These are phyloP conservation scores for Pachydiplax longipennis DNA, from an alignment of 2,888 invertebrate genomes.

Conservation along the genomic window DNA sequence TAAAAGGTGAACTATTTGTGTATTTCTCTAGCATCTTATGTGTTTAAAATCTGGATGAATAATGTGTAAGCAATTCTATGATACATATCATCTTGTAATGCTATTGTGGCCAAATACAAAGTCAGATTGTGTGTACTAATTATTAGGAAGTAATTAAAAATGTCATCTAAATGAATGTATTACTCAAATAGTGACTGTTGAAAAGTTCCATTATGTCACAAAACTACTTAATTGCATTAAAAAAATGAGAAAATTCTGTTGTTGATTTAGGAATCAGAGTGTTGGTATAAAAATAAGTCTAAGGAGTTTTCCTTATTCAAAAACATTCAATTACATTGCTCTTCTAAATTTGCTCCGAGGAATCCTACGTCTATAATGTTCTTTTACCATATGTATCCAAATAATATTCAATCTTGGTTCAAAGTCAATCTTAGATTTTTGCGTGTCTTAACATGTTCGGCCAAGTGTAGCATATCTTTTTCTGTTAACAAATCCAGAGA, in stretches of 20 bases:
- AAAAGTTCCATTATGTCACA: neutral
- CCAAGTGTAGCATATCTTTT: no score
- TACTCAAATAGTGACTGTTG: constrained; percentile 3
- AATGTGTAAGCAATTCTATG: constrained; percentile 18
- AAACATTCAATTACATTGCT: no score
- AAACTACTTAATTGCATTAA: neutral
- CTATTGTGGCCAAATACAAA: constrained; percentile 18
- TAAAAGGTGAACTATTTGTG: neutral
- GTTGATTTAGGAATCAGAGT: neutral
- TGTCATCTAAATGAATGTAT: constrained; percentile 7
- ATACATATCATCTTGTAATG: constrained; percentile 32
- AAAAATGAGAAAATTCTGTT: neutral
- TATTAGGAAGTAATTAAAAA: neutral
- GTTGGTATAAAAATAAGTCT: no score
- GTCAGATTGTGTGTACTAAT: constrained; percentile 3
- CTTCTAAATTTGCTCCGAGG: no score
- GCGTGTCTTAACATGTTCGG: no score
- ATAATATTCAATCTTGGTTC: no score
- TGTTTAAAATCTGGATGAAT: neutral
- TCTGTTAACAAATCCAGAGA: no score
- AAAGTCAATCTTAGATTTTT: no score
- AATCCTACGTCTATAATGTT: no score
- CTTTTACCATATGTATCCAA: no score
- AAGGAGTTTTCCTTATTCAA: no score
- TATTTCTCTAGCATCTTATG: neutral